These are phyloP conservation scores for Strigamia crassipes DNA, from an alignment of 2,888 invertebrate genomes.

Conservation along the genomic window DNA sequence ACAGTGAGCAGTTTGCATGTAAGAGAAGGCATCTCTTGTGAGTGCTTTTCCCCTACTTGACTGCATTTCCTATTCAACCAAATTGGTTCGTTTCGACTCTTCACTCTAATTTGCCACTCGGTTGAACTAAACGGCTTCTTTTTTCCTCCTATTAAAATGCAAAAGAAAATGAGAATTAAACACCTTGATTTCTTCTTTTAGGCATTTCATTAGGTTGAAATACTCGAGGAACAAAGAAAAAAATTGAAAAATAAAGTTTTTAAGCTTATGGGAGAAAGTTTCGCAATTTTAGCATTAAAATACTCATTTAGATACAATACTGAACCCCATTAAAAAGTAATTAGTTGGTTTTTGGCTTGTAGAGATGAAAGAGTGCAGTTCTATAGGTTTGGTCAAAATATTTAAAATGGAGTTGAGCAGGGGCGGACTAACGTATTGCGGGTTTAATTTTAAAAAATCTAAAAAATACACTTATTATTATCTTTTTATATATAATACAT, in stretches of 20 bases:
- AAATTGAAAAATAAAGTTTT: neutral
- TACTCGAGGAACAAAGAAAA: neutral
- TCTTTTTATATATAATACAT: too few relatives aligned
- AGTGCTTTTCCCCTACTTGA: conserved; percentile 31
- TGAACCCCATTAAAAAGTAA: conserved; percentile 6
- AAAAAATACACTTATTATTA: too few relatives aligned
- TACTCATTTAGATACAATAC: neutral
- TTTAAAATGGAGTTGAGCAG: neutral
- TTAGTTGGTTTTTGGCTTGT: neutral
- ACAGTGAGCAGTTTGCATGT: conserved; percentile 25
- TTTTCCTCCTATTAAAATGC: conserved; percentile 14
- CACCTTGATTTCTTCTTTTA: conserved; percentile 8
- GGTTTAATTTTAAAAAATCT: too few relatives aligned
- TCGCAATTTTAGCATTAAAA: neutral
- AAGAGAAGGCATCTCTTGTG: conserved; percentile 6
- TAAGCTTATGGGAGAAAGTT: neutral
- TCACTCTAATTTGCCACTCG: conserved; percentile 31
- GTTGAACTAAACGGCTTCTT: conserved; percentile 23
- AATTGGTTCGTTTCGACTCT: conserved; percentile 31
- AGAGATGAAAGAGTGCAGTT: too few relatives aligned
- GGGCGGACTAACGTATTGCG: too few relatives aligned
- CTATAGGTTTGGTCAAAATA: neutral
- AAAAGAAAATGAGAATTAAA: conserved; percentile 26
- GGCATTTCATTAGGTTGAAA: neutral
- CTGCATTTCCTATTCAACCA: conserved; percentile 32